Percentiles rank a stretch among this genome's conserved stretches.
phyloP scores from a whole-genome alignment of 2,113 vertebrate species.

The Mandrillus leucophaeus region DNA sequence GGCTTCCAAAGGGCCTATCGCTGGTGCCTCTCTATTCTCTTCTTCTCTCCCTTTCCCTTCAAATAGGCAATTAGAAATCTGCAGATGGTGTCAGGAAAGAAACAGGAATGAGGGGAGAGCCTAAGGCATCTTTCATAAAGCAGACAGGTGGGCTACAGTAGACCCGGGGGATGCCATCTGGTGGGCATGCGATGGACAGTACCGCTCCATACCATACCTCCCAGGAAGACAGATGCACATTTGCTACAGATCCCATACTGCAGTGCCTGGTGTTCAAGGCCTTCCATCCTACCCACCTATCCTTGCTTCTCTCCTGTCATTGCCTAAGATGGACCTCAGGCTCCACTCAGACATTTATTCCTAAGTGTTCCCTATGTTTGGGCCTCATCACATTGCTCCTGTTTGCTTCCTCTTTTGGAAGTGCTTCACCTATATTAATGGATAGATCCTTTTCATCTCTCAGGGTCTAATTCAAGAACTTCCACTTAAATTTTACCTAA shows the following conservation, averaged over 20 bases:
- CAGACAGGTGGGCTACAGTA: neutral
- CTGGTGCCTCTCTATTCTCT: neutral
- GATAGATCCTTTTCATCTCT: neutral
- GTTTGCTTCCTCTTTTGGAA: neutral
- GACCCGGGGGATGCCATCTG: neutral
- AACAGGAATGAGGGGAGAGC: neutral
- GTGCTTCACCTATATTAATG: neutral
- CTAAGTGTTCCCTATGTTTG: neutral
- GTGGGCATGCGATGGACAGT: fast-evolving
- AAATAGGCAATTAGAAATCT: neutral
- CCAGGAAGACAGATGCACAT: neutral
- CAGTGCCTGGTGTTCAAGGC: neutral
- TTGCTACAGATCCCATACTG: neutral
- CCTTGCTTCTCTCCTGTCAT: neutral
- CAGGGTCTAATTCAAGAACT: neutral
- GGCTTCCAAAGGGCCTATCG: neutral
- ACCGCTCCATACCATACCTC: neutral
- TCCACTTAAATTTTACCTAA: neutral
- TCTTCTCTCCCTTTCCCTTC: neutral
- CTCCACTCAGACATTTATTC: neutral
- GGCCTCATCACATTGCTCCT: neutral
- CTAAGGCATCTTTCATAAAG: neutral
- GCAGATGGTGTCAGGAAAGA: neutral
- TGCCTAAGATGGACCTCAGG: neutral
- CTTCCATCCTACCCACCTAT: neutral